Base-by-base conservation (phyloP, 2,888 invertebrate species). In the Tenthredo distinguenda region DNA sequence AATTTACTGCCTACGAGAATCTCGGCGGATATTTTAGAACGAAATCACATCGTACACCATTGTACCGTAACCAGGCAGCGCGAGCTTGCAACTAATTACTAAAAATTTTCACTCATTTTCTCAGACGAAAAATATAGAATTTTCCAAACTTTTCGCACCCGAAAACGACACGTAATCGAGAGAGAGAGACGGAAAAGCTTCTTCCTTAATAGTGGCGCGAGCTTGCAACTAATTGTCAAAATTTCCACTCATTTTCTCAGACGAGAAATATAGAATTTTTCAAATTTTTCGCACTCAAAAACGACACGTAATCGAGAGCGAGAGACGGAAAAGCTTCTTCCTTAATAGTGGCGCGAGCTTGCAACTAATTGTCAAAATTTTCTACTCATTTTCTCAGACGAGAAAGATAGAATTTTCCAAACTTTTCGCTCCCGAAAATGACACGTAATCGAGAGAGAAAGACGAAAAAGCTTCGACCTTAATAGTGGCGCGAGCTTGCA, bases 1-100 rank as follows among this genome's bases (percentile, higher is more conserved):
- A 81, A 37, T 81, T 74, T 74, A 74, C 43, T 74, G 43, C 43
- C 72, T 26, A 43, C 21, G 9, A 40, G 26, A 74, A 74, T 74
- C 43, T 74, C 72, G 40, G 72, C 21, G 10, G 40, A 74, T 74
- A 74, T 74, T 74, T 74, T 26, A 43, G 21, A 43, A 40, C 21
- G n/a, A 74, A 74, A 74, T 74, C 72, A n/a, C 43, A 43, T 68
- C 68, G 26, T 26, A 43, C 9, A 74, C 21, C 55, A n/a, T 55
- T 55, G 1, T 21, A 21, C 5, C 6, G 55, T 77, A 10, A 26
- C 18, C n/a, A 7, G 1, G 31, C 55, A 77, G 10, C 43, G 6
- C 34, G 68, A 68, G 68, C 68, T 68, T 68, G 68, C 68, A 34
- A 68, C 68, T 68, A 34, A 18, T 71, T 15, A 62, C 37, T 5